Percentiles rank a stretch among this genome's conserved stretches.
phyloP scores from a whole-genome alignment of 2,113 vertebrate genomes.

The Eurystomus gularis region DNA sequence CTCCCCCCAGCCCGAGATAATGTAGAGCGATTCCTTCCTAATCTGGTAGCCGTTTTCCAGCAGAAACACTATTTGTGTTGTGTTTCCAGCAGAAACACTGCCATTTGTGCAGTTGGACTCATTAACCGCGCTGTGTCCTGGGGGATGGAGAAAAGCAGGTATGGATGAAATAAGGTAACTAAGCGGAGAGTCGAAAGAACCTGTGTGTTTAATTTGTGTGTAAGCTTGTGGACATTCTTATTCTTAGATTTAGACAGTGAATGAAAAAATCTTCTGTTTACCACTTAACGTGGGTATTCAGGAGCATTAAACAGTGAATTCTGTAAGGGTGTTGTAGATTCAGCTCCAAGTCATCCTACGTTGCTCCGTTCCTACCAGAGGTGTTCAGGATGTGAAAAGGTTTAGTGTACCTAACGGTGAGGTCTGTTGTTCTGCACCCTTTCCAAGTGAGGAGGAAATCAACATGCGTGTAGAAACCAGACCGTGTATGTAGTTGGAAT shows the following conservation, averaged over 20 bases:
- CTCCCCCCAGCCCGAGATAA: neutral
- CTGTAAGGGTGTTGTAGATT: neutral
- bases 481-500: neutral
- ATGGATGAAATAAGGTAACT: neutral
- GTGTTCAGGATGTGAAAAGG: neutral
- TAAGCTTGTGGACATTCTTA: neutral
- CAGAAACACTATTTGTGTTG: neutral
- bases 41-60: neutral
- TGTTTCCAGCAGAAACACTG: neutral
- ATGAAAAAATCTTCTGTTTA: neutral
- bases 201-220: neutral
- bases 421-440: neutral
- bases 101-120: neutral
- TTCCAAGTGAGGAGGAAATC: neutral
- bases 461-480: neutral
- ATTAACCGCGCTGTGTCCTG: neutral
- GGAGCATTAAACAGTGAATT: neutral
- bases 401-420: neutral
- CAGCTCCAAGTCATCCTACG: fast-evolving
- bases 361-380: neutral
- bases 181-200: neutral
- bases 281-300: neutral
- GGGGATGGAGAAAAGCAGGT: neutral
- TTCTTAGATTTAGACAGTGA: neutral
- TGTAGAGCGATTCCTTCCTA: neutral